These are phyloP conservation scores for Anticlea derivata DNA, from an alignment of 2,888 invertebrate genomes.

Conservation along the genomic window DNA sequence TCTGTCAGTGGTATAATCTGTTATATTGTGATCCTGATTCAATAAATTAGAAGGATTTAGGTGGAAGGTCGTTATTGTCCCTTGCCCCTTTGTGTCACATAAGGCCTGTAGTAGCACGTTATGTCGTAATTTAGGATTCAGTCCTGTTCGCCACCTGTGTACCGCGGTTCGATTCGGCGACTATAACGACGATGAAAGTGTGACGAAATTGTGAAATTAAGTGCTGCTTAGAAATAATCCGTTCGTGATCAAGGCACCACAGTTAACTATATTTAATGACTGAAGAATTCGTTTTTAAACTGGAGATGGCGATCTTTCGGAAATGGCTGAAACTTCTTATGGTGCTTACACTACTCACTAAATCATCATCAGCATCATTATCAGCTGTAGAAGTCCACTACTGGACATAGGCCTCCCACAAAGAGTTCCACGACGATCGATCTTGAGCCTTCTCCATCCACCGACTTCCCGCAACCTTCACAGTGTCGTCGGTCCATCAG, in stretches of 20 bases:
- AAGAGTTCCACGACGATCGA: no score
- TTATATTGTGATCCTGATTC: constrained; percentile 7
- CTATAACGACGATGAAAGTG: constrained; percentile 57
- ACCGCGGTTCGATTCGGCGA: constrained; percentile 31
- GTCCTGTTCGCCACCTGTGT: constrained; percentile 37
- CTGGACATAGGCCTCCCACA: no score
- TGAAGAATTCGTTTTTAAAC: constrained; percentile 45
- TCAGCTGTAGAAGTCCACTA: no score
- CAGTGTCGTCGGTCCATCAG: no score
- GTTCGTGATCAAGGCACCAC: constrained; percentile 37
- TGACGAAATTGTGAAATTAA: constrained; percentile 62
- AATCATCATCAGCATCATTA: no score
- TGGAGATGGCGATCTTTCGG: constrained; percentile 56
- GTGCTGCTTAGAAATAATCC: constrained; percentile 42
- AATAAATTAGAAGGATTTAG: constrained; percentile 24
- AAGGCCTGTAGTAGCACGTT: constrained; percentile 26
- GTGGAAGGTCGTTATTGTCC: constrained; percentile 8
- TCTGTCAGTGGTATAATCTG: no score
- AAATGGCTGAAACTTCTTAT: constrained; percentile 55
- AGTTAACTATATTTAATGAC: constrained; percentile 40
- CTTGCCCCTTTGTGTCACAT: constrained; percentile 11
- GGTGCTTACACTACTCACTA: constrained; percentile 48
- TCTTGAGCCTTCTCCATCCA: no score
- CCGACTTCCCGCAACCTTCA: no score
- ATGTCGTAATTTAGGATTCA: constrained; percentile 45